Percentiles rank a stretch among this genome's conserved stretches.
These are phyloP conservation scores for Eira barbara DNA, from an alignment of 2,113 vertebrate genomes.

Conservation along the genomic window DNA sequence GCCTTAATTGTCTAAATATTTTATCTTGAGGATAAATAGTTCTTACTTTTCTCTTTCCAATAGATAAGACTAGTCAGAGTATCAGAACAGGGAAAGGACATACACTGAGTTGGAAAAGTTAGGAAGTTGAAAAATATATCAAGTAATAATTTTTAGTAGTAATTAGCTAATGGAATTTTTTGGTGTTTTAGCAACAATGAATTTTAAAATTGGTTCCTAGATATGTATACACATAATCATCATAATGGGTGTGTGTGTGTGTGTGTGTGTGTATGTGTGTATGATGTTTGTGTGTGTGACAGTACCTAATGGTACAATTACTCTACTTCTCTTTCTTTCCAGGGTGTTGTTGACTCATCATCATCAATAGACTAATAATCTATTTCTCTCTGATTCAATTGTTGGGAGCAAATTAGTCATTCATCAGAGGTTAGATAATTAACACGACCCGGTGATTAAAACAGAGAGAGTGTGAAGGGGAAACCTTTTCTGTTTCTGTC, in stretches of 20 bases:
- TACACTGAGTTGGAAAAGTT: background rate
- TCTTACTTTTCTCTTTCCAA: conserved; percentile 24
- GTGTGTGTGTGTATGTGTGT: background rate
- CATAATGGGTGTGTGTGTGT: background rate
- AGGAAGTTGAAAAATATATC: background rate
- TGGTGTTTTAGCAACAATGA: background rate
- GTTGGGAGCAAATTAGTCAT: background rate
- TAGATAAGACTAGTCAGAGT: conserved; percentile 23
- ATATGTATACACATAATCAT: background rate
- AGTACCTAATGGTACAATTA: background rate
- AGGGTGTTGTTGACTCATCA: background rate
- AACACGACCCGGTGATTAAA: background rate
- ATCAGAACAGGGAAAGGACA: background rate
- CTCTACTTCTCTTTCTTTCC: background rate
- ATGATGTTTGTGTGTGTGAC: background rate
- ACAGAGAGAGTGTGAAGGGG: background rate
- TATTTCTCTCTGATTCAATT: background rate
- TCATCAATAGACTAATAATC: background rate
- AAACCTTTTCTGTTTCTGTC: background rate
- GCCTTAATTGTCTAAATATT: conserved; percentile 72
- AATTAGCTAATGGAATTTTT: background rate
- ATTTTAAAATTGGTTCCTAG: background rate
- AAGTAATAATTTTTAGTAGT: background rate
- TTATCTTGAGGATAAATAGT: conserved; percentile 52
- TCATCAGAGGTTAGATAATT: background rate